A percentile compares a stretch with the other conserved stretches of the same genome.
These are phyloP conservation scores for Falco naumanni DNA, from an alignment of 2,797 vertebrate genomes.

Conservation along the genomic window DNA sequence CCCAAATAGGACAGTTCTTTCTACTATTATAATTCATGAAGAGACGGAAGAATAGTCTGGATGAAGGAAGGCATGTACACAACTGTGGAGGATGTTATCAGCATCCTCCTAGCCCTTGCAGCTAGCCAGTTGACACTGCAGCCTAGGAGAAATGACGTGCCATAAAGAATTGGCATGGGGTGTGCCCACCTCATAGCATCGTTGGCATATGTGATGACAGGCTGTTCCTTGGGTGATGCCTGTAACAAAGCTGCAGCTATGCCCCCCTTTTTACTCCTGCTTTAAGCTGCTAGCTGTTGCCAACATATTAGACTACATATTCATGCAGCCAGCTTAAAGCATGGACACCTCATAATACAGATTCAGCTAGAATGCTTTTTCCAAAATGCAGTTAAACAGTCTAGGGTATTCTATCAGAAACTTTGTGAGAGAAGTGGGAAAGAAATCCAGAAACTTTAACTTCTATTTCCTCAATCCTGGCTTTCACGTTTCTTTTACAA, in stretches of 20 bases:
- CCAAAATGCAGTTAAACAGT: neutral
- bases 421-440: neutral
- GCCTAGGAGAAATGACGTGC: neutral
- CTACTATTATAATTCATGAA: neutral
- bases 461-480: neutral
- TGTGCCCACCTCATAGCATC: neutral
- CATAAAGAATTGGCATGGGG: neutral
- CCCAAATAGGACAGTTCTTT: neutral
- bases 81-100: neutral
- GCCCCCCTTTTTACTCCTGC: fast-evolving
- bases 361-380: neutral
- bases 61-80: neutral
- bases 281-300: neutral
- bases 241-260: neutral
- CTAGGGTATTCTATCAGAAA: neutral
- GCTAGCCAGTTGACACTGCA: neutral
- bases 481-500: neutral
- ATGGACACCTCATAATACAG: fast-evolving
- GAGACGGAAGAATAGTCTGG: neutral
- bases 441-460: neutral
- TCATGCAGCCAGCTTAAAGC: neutral
- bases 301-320: neutral
- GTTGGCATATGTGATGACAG: neutral
- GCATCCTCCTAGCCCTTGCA: neutral
- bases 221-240: neutral